Percentiles rank a stretch among this genome's conserved stretches.
Conservation (phyloP, 2,888 invertebrate species). For the Morpho achilles region DNA sequence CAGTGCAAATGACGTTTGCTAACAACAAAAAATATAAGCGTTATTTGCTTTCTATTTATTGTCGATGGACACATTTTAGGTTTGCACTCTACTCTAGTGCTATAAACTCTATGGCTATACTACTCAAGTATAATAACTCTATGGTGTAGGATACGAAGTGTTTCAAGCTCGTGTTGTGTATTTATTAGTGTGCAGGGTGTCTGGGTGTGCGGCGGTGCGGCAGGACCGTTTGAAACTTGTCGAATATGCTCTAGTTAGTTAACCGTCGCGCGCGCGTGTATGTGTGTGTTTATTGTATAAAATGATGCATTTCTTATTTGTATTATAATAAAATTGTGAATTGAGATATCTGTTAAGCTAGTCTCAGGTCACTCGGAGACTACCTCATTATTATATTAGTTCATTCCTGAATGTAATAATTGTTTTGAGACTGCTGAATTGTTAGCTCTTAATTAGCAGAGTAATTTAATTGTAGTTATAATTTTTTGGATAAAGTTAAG, state of each 20-base stretch:
- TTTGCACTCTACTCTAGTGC: no score
- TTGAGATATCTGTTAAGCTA: constrained; percentile 34
- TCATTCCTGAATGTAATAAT: constrained; percentile 65
- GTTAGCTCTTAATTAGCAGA: constrained; percentile 73
- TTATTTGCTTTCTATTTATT: no score
- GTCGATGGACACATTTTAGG: no score
- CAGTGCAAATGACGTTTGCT: no score
- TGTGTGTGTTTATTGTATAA: constrained; percentile 47
- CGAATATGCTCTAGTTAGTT: constrained; percentile 27
- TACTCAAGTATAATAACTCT: no score
- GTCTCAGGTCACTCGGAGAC: constrained; percentile 57
- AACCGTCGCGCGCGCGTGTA: constrained; percentile 41
- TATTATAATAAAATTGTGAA: constrained; percentile 45
- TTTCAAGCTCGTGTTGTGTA: constrained; percentile 64
- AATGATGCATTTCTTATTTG: constrained; percentile 71
- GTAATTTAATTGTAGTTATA: constrained; percentile 63
- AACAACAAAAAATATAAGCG: no score
- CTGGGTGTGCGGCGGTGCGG: constrained; percentile 45
- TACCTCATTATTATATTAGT: constrained; percentile 54
- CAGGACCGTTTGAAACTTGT: constrained; percentile 24
- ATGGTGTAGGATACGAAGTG: constrained; percentile 43
- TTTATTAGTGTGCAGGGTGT: constrained; percentile 52
- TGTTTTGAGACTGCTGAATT: constrained; percentile 74
- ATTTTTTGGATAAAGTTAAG: constrained; percentile 54
- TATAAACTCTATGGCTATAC: no score